Conservation (phyloP, 2,888 invertebrate species). For the Ichneumoninae sp. region DNA sequence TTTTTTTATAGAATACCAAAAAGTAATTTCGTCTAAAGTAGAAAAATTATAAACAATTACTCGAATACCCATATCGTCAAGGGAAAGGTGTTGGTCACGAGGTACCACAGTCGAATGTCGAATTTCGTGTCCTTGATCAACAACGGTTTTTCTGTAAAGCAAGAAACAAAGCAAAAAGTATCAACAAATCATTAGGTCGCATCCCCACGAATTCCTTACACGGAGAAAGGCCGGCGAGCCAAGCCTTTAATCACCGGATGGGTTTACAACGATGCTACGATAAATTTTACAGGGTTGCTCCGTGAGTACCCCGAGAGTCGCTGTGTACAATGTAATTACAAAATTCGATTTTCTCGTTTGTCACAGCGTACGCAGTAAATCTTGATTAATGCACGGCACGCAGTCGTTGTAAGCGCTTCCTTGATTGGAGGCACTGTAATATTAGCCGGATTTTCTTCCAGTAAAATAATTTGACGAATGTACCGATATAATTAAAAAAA, state of each 20-base stretch:
- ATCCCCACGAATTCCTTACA: not conserved
- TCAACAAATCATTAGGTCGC: constrained; percentile 16
- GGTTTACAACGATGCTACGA: not conserved
- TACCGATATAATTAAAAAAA: not conserved
- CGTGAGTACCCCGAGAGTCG: not conserved
- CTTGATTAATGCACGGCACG: not conserved
- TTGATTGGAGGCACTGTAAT: not conserved
- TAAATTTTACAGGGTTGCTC: not conserved
- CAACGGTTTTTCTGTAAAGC: constrained; percentile 89
- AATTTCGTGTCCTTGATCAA: constrained; percentile 94
- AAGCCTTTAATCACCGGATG: not conserved
- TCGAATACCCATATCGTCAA: constrained; percentile 94
- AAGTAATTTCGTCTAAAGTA: not conserved
- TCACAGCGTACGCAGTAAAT: not conserved
- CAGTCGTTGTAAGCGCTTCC: not conserved
- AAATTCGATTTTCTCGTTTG: not conserved
- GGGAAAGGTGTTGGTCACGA: constrained; percentile 91
- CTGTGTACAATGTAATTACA: not conserved
- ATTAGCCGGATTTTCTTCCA: constrained; percentile 30
- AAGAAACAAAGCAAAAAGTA: not conserved
- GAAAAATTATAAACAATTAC: constrained; percentile 80
- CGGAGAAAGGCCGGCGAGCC: constrained; percentile 2
- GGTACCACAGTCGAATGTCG: constrained; percentile 95
- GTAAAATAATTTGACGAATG: not conserved
- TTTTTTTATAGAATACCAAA: not conserved